Base-by-base conservation (phyloP, 2,113 vertebrate genomes). In the Anhinga rufa region DNA sequence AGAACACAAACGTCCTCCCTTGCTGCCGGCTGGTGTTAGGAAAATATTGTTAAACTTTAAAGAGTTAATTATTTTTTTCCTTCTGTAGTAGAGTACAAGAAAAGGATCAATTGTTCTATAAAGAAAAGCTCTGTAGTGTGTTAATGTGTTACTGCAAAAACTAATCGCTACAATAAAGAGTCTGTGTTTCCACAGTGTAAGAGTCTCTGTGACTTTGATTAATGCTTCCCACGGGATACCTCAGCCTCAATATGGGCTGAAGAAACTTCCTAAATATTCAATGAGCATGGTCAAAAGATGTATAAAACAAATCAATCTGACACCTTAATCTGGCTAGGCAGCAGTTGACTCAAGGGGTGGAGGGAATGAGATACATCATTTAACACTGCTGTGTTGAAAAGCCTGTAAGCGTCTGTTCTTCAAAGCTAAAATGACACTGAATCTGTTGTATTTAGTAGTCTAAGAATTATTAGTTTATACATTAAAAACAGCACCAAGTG, bases 301-400 rank as follows among this genome's bases (percentile, higher is more conserved):
- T 98, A 98, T 98, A 98, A 98, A 99, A 98, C 98, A 99, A 98
- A 99, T 99, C 99, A 98, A 98, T 98, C 98, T 98, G 98, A 98
- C 99, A 99, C 98, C 99, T 99, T 99, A 99, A 99, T 99, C 98
- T 98, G 98, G 98, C 98, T 96, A 98, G 98, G 98, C 98, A 99
- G 99, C 98, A 98, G 98, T 99, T 98, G 98, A 98, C 98, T 98
- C 98, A 97, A 98, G 98, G 98, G 98, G 97, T 98, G 98, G 98
- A 98, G 98, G 98, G 98, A 98, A 98, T 97, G 98, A 98, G 96
- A 98, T 98, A 98, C 98, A 98, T 98, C 98, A 99, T 99, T 99
- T 99, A 99, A 98, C 98, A 98, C 98, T 98, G 98, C 98, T 97
- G 98, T 98, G 98, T 98, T 98, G 98, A 98, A 98, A 98, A 98